Evolutionary conservation across 1,140 invertebrate species (phyloP), one percentile per base, ranked within the genome.

Genomic region (Limonius californicus): DNA sequence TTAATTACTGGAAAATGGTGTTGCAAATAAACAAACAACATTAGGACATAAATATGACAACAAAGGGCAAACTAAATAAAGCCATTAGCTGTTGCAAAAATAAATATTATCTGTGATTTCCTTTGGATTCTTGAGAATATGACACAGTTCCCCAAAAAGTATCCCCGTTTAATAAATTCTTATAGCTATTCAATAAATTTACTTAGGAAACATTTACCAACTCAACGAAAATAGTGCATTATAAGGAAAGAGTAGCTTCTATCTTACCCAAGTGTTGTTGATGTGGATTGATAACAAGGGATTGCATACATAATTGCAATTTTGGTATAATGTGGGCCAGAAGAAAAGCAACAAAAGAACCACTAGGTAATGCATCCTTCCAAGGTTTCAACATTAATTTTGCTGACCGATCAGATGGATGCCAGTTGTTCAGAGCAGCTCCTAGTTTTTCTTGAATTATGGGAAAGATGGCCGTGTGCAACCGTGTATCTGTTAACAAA

Each of bases 261-360:
- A 53, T 39, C 70, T 74, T 76, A 83, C 89, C 89, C 65, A 92
- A 75, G 72, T 87, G 82, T 74, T 95, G 92, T 65, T 90, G 84
- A 70, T 88, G 83, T 1, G 95, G 93, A 79, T 94, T 94, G n/a
- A 98, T 89, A 1, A 88, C 79, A 65, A 96, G 85, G 35, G 79
- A 78, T 27, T 80, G 77, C 53, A 96, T 78, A 16, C 85, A 86
- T 43, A 84, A 75, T 75, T 91, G 88, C 18, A 97, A 78, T 76
- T 98, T 97, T 1, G 96, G 95, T 47, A 97, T 77, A 61, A 99
- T 94, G 77, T 97, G 91, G 67, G 90, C 91, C 1, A 92, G 81
- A 20, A 98, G 76, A 72, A 98, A 93, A 6, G 88, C 86, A 54
- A 92, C 84, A 81, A 97, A 89, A 30, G 93, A 87, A 7, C 87